A percentile compares a stretch with the other conserved stretches of the same genome.
Conservation (phyloP, 2,113 vertebrate species). For the Parus major region DNA sequence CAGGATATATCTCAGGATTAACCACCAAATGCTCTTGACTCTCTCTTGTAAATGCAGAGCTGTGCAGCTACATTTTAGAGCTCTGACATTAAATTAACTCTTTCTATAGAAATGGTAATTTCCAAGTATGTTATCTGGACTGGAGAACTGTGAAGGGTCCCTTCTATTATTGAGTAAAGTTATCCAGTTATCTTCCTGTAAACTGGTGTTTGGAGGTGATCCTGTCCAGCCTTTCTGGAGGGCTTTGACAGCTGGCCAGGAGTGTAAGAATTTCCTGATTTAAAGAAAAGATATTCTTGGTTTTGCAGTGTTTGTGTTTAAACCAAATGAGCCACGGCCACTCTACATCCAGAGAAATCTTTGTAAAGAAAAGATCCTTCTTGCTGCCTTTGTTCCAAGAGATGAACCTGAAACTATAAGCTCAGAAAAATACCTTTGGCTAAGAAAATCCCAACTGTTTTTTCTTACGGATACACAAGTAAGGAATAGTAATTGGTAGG, state of each 20-base stretch:
- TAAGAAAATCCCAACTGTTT: conserved; percentile 88
- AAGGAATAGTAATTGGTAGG: conserved; percentile 13
- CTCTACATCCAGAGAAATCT: conserved; percentile 86
- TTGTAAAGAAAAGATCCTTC: conserved; percentile 80
- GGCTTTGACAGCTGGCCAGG: not conserved
- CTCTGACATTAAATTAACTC: not conserved
- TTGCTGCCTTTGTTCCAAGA: conserved; percentile 86
- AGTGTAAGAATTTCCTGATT: not conserved
- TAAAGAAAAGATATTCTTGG: not conserved
- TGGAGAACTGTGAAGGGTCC: not conserved
- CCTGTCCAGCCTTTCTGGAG: not conserved
- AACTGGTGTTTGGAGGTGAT: not conserved
- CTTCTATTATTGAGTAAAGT: not conserved
- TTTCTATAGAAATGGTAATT: not conserved
- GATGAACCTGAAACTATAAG: conserved; percentile 78
- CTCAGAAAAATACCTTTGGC: conserved; percentile 86
- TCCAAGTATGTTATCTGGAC: not conserved
- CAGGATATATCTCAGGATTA: not conserved
- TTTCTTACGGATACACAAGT: conserved; percentile 87
- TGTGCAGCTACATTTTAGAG: not conserved
- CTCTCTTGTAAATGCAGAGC: not conserved
- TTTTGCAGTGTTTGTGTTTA: conserved; percentile 92
- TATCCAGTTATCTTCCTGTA: not conserved
- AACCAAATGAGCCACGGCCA: conserved; percentile 86
- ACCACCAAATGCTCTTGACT: not conserved